A percentile compares a stretch with the other conserved stretches of the same genome.
Conservation (phyloP, 2,888 invertebrate genomes). For the Temnothorax rugatulus region DNA sequence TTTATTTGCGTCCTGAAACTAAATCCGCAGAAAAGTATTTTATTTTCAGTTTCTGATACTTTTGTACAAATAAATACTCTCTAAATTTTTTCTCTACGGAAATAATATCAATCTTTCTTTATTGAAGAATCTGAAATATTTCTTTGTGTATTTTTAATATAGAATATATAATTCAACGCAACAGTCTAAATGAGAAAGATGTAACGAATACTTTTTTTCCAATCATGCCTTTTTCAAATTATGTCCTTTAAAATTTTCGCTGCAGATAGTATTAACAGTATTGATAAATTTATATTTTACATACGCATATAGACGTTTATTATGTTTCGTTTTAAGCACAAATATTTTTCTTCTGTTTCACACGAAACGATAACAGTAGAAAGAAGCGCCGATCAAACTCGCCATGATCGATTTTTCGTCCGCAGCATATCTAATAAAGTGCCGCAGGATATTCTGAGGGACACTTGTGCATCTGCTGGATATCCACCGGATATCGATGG, state of each 20-base stretch:
- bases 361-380: background rate
- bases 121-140: background rate
- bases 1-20: background rate
- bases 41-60: background rate
- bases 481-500: too few relatives aligned
- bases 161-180: background rate
- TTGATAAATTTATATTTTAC: background rate
- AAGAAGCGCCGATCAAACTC: background rate
- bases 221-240: background rate
- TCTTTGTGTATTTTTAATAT: background rate
- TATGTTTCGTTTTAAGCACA: slow-evolving; percentile 7
- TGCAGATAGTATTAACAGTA: background rate
- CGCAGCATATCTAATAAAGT: slow-evolving; percentile 6
- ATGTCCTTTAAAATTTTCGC: background rate
- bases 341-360: slow-evolving; percentile 5
- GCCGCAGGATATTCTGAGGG: too few relatives aligned
- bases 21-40: background rate
- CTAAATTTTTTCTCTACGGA: background rate
- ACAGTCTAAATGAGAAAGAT: background rate
- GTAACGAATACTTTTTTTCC: background rate
- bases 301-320: background rate
- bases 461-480: too few relatives aligned
- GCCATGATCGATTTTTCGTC: slow-evolving; percentile 1
- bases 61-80: background rate
- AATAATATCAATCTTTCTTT: slow-evolving; percentile 14